Evolutionary conservation across 2,888 invertebrate genomes (phyloP).

Genomic region (Harmothoe impar): DNA sequence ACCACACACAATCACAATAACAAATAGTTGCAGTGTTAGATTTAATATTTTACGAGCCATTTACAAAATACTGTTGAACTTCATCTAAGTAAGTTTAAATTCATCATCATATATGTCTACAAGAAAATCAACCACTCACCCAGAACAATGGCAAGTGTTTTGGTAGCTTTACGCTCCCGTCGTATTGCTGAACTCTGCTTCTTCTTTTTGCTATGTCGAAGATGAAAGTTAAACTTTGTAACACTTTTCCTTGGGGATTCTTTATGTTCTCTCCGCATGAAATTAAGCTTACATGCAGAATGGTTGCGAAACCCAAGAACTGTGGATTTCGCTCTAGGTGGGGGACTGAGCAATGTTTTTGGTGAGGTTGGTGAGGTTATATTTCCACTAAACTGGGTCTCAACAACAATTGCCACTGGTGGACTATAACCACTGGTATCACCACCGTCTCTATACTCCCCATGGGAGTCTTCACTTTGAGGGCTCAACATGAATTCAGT

Average conservation of each 20-base stretch:
- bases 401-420: slow-evolving; percentile 72
- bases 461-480: slow-evolving; percentile 88
- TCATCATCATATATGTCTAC: too few relatives aligned
- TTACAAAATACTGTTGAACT: too few relatives aligned
- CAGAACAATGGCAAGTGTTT: slow-evolving; percentile 98
- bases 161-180: slow-evolving; percentile 96
- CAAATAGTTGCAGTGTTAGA: too few relatives aligned
- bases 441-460: slow-evolving; percentile 91
- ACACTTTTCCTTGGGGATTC: slow-evolving; percentile 75
- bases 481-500: slow-evolving; percentile 95
- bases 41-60: too few relatives aligned
- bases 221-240: slow-evolving; percentile 82
- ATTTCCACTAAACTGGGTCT: slow-evolving; percentile 72
- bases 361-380: slow-evolving; percentile 57
- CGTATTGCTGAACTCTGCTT: slow-evolving; percentile 77
- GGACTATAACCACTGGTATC: slow-evolving; percentile 91
- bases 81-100: too few relatives aligned
- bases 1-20: too few relatives aligned
- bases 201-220: slow-evolving; percentile 89
- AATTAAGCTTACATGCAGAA: slow-evolving; percentile 16
- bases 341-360: slow-evolving; percentile 53
- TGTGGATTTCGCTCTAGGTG: neutral
- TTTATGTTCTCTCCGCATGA: slow-evolving; percentile 16
- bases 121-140: slow-evolving; percentile 89
- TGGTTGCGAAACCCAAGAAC: slow-evolving; percentile 56